Evolutionary conservation across 2,888 invertebrate species (phyloP), one percentile per base, ranked within the genome.

Genomic region (Caenorhabditis parvicauda): DNA sequence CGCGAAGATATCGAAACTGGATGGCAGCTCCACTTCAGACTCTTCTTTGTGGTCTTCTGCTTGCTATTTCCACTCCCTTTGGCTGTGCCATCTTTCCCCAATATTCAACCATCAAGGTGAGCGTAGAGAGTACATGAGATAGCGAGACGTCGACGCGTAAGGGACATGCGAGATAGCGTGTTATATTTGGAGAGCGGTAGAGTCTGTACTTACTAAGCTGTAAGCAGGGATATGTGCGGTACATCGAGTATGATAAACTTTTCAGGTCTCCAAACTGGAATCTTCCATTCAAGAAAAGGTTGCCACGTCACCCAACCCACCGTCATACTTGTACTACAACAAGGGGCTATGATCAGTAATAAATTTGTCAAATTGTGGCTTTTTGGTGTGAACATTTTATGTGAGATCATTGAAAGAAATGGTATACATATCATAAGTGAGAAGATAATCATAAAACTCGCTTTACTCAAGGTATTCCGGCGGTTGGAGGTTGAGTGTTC

Each of bases 41-140:
- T 2, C 28, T 60, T 6, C 46, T 71, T 42, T 65, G 75, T 32
- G 77, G 66, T 74, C 79, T 59, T 75, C 83, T 89, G 80, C 86
- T 95, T 39, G 88, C 90, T 0, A 90, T 95, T 83, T 91, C 94
- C 5, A 96, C 95, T 5, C 96, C 96, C 0, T 83, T 95, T 67
- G 91, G 92, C 75, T 96, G 95, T 84, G 96, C 95, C 7, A 85
- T 94, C 57, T 96, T 95, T 82, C 89, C 90, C 38, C 95, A 96
- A 82, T 88, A 52, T 70, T 84, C 83, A 59, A 83, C 83, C 1
- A 80, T 85, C 55, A 81, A 86, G 14, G 88, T 89, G n/a, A 43
- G 44, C 9, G 25, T 6, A 22, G 19, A 22, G 9, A n/a, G n/a
- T n/a, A n/a, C n/a, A n/a, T n/a, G n/a, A n/a, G n/a, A n/a, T n/a